These are phyloP conservation scores for Hemiscyllium ocellatum DNA, from an alignment of 2,113 vertebrate genomes.

Conservation along the genomic window DNA sequence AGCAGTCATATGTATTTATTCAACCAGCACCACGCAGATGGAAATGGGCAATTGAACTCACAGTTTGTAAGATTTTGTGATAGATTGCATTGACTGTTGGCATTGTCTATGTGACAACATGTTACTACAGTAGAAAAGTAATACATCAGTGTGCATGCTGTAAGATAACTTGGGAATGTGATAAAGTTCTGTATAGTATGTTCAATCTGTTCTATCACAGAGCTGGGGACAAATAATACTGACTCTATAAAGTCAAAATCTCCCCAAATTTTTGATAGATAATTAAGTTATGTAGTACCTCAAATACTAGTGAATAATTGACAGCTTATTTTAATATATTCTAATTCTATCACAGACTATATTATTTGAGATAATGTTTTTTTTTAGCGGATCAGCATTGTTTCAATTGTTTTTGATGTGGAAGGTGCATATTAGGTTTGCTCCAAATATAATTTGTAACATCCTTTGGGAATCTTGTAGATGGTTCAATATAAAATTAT, in stretches of 20 bases:
- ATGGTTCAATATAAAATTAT: constrained; percentile 37
- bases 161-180: background rate
- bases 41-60: background rate
- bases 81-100: background rate
- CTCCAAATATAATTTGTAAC: constrained; percentile 36
- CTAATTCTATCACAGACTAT: background rate
- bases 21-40: background rate
- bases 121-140: background rate
- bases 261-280: background rate
- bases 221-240: background rate
- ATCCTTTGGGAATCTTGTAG: constrained; percentile 33
- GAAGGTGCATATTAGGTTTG: constrained; percentile 7
- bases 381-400: background rate
- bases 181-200: background rate
- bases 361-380: background rate
- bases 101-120: background rate
- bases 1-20: background rate
- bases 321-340: background rate
- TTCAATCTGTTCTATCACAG: background rate
- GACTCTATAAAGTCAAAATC: background rate
- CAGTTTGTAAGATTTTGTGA: background rate
- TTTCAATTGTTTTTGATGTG: constrained; percentile 25
- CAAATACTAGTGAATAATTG: background rate
- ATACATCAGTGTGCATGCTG: background rate
- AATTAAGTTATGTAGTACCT: background rate